A percentile compares a stretch with the other conserved stretches of the same genome.
phyloP scores from a whole-genome alignment of 1,140 invertebrate genomes.

The Himalopsyche phryganea region DNA sequence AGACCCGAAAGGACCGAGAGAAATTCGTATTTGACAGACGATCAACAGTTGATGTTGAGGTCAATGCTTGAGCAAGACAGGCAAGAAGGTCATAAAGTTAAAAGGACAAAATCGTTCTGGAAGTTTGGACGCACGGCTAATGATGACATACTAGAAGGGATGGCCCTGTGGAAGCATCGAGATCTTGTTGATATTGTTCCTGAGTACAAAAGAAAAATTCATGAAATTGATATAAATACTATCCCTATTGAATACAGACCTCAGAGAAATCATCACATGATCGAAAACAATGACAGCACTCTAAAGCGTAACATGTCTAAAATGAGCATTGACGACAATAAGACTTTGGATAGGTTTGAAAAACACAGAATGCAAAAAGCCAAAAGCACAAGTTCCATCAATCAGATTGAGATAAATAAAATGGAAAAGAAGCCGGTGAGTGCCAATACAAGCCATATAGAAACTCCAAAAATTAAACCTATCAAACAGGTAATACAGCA shows the following conservation, averaged over 20 bases:
- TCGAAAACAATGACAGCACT: constrained; percentile 29
- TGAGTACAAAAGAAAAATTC: constrained; percentile 52
- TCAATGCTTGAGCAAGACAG: constrained; percentile 52
- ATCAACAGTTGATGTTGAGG: constrained; percentile 50
- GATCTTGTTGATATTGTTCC: constrained; percentile 69
- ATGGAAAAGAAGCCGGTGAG: constrained; percentile 38
- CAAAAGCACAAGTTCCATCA: constrained; percentile 49
- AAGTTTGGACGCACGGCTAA: constrained; percentile 69
- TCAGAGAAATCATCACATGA: constrained; percentile 20
- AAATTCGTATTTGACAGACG: constrained; percentile 51
- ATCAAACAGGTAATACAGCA: constrained; percentile 49
- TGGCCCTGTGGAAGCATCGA: constrained; percentile 81
- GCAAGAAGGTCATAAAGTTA: constrained; percentile 57
- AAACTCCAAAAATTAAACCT: constrained; percentile 46
- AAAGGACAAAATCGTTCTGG: constrained; percentile 82
- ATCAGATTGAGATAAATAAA: constrained; percentile 48
- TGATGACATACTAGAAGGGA: constrained; percentile 72
- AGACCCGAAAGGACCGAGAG: constrained; percentile 18
- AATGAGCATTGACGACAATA: constrained; percentile 41
- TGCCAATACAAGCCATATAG: constrained; percentile 8
- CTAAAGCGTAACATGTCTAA: constrained; percentile 40
- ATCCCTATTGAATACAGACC: constrained; percentile 43
- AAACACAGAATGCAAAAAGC: constrained; percentile 45
- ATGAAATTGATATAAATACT: constrained; percentile 48
- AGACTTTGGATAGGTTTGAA: constrained; percentile 52